Percentiles rank a stretch among this genome's conserved stretches.
Evolutionary conservation across 2,888 invertebrate species (phyloP).

Genomic region (Himalopsyche japonica): DNA sequence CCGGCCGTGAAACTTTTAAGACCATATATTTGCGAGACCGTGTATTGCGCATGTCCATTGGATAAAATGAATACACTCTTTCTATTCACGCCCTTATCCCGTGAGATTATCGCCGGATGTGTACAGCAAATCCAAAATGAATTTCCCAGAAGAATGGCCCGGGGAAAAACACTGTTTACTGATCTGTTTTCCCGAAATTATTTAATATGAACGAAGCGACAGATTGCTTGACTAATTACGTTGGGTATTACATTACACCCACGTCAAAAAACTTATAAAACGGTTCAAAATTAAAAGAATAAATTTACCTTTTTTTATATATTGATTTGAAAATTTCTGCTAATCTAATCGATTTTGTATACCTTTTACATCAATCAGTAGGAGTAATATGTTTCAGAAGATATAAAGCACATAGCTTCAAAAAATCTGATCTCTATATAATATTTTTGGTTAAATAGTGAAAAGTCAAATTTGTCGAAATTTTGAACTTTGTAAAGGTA

Average conservation of each 20-base stretch:
- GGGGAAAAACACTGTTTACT: not conserved
- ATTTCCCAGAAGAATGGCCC: not conserved
- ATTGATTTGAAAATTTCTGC: too few relatives aligned
- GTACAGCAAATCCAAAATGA: not conserved
- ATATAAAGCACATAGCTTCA: too few relatives aligned
- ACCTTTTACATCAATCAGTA: too few relatives aligned
- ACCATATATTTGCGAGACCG: too few relatives aligned
- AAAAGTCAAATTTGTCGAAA: too few relatives aligned
- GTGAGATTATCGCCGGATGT: not conserved
- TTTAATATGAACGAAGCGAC: not conserved
- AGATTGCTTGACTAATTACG: not conserved
- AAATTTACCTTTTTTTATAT: too few relatives aligned
- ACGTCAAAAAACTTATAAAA: not conserved
- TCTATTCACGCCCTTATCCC: not conserved
- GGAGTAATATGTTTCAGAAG: too few relatives aligned
- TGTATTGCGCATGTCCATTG: not conserved
- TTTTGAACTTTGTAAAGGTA: too few relatives aligned
- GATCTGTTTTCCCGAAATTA: not conserved
- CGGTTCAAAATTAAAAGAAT: not conserved
- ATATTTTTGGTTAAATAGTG: too few relatives aligned
- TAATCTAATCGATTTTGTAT: too few relatives aligned
- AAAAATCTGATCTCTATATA: too few relatives aligned
- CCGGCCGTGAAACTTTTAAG: too few relatives aligned
- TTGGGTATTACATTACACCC: not conserved
- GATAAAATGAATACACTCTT: not conserved